These are phyloP conservation scores for Hedychridium roseum DNA, from an alignment of 2,888 invertebrate species.

Conservation along the genomic window DNA sequence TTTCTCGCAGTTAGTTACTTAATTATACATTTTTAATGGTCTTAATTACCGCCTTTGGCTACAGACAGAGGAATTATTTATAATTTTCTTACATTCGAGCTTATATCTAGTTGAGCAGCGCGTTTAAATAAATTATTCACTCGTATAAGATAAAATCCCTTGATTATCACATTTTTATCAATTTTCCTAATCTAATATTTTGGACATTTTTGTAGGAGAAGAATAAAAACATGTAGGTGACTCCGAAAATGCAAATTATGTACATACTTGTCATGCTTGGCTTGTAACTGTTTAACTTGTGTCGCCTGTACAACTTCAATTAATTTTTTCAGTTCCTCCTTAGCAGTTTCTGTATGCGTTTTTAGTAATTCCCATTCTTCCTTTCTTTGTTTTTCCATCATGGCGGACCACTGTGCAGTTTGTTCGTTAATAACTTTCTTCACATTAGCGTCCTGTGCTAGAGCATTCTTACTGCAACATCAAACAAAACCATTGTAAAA, in stretches of 20 bases:
- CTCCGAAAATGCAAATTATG: background rate
- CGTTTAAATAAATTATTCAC: background rate
- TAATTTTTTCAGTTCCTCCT: slow-evolving; percentile 66
- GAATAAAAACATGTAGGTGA: no score
- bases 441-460: slow-evolving; percentile 58
- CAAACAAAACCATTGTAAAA: no score
- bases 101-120: background rate
- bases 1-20: no score
- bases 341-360: slow-evolving; percentile 66
- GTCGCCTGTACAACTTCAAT: slow-evolving; percentile 66
- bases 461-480: slow-evolving; percentile 54
- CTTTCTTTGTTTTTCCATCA: slow-evolving; percentile 66
- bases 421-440: slow-evolving; percentile 69
- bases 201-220: no score
- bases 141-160: no score
- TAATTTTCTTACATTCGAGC: background rate
- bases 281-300: slow-evolving; percentile 68
- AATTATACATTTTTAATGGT: no score
- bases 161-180: no score
- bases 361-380: slow-evolving; percentile 71
- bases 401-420: slow-evolving; percentile 72
- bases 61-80: no score
- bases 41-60: no score
- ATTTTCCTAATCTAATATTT: no score
- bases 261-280: slow-evolving; percentile 68